Base-by-base conservation (phyloP, 2,797 vertebrate genomes). In the Hylomyscus alleni region DNA sequence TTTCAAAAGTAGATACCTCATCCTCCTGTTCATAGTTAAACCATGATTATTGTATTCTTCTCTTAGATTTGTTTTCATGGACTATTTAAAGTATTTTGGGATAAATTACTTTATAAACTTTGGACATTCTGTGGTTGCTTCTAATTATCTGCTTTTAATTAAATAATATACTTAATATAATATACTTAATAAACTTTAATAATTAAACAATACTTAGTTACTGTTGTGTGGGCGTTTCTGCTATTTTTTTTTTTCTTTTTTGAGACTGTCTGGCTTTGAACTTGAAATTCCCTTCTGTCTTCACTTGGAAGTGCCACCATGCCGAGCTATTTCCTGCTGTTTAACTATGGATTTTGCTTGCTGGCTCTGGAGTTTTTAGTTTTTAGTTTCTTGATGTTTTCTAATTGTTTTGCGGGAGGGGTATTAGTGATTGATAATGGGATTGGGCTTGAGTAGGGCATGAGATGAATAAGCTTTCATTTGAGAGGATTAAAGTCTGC, bases 141-240 rank as follows among this genome's bases (percentile, higher is more conserved):
- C 50, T 92, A 3, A 84, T 77, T 97, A 77, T 96, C 47, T 94
- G 52, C 12, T 85, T 95, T 62, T 83, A n/a, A 54, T 95, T 80
- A 94, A 50, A 72, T 72, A 94, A 65, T 56, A 50, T 54, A n/a
- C n/a, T n/a, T n/a, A n/a, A n/a, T n/a, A n/a, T n/a, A n/a, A n/a
- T n/a, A n/a, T n/a, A n/a, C n/a, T n/a, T n/a, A n/a, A n/a, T n/a
- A n/a, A n/a, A n/a, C n/a, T n/a, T n/a, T n/a, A n/a, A n/a, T n/a
- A n/a, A n/a, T n/a, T n/a, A 95, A n/a, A 22, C 72, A 12, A 34
- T 72, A 40, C 22, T 87, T 87, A 73, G 50, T 87, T 87, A 69
- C 13, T 52, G 62, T 67, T 73, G 14, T 67, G 44, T 86, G 84
- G 65, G 2, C 31, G 22, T 67, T 67, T 34, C 26, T 65, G 54